A percentile compares a stretch with the other conserved stretches of the same genome.
Conservation (phyloP, 1,140 invertebrate genomes). For the Neuroterus valhalla region DNA sequence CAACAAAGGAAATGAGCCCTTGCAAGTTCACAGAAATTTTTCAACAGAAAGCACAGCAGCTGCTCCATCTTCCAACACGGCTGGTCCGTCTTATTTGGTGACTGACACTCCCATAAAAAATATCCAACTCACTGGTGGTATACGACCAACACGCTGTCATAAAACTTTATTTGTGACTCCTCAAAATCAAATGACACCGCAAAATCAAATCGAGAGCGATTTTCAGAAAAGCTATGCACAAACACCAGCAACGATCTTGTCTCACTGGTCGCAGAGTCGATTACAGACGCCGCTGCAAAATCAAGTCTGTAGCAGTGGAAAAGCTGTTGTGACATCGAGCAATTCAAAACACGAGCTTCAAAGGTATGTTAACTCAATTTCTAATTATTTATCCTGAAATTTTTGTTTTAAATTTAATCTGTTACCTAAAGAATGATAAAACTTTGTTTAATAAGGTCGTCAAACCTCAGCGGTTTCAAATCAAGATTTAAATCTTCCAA, state of each 20-base stretch:
- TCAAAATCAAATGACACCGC: conserved; percentile 56
- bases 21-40: neutral
- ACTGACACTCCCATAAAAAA: conserved; percentile 67
- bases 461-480: too few relatives aligned
- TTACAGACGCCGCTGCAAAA: conserved; percentile 59
- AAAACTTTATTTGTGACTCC: conserved; percentile 67
- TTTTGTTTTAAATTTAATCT: conserved; percentile 19
- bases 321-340: conserved; percentile 48
- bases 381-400: conserved; percentile 21
- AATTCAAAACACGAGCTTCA: conserved; percentile 47
- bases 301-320: conserved; percentile 47
- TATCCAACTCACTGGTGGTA: conserved; percentile 34
- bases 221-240: conserved; percentile 47
- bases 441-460: neutral
- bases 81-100: neutral
- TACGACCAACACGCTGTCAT: conserved; percentile 60
- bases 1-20: too few relatives aligned
- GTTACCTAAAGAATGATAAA: conserved; percentile 1
- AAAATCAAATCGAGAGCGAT: conserved; percentile 49
- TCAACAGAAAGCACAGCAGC: neutral
- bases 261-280: conserved; percentile 54
- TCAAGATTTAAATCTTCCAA: too few relatives aligned
- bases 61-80: neutral
- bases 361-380: conserved; percentile 50
- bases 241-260: conserved; percentile 63